Conservation (phyloP, 2,113 vertebrate genomes). For the Callorhinus ursinus region DNA sequence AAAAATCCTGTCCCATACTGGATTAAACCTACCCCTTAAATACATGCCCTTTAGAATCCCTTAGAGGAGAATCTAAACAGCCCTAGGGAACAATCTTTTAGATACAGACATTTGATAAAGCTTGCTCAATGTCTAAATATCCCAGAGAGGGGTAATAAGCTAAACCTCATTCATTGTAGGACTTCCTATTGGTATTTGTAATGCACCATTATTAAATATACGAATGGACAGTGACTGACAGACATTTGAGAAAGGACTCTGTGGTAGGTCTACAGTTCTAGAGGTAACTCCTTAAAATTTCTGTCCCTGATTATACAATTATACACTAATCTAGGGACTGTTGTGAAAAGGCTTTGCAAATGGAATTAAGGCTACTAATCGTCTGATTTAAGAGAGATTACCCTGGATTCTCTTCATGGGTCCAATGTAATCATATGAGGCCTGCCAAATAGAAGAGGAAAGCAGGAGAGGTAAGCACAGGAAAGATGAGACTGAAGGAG, state of each 20-base stretch:
- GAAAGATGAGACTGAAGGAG: neutral
- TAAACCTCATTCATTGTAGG: neutral
- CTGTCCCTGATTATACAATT: neutral
- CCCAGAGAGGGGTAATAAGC: neutral
- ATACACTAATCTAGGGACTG: neutral
- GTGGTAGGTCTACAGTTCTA: neutral
- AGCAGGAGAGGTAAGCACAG: neutral
- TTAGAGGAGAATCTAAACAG: neutral
- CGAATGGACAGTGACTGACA: neutral
- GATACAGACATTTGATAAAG: neutral
- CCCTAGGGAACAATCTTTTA: neutral
- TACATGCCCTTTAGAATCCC: neutral
- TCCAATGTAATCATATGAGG: neutral
- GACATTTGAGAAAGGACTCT: neutral
- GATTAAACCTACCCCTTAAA: neutral
- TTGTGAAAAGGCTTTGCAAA: neutral
- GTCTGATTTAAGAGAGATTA: neutral
- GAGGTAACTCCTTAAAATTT: neutral
- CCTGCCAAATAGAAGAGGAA: neutral
- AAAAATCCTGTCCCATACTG: neutral
- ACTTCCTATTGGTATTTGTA: neutral
- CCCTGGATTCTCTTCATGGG: neutral
- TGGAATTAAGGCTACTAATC: slow-evolving; percentile 6
- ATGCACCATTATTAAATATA: neutral
- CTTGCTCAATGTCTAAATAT: neutral